Conservation (phyloP, 2,113 vertebrate species). For the Ochotona curzoniae region DNA sequence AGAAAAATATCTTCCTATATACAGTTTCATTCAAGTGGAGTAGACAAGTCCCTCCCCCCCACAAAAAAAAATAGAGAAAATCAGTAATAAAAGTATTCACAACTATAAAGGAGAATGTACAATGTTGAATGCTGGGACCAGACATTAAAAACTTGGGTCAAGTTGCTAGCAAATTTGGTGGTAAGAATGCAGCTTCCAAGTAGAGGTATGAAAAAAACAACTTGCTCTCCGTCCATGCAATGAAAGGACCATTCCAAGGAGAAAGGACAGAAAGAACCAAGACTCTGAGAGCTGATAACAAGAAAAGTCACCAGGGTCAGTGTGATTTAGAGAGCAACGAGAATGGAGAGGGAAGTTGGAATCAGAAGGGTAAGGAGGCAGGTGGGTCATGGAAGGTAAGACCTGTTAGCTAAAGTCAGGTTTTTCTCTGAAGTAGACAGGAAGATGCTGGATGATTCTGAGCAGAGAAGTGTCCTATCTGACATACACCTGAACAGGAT, state of each 20-base stretch:
- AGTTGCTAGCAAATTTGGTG: background rate
- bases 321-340: background rate
- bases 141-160: background rate
- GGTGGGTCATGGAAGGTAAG: background rate
- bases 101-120: background rate
- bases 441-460: conserved; percentile 20
- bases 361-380: background rate
- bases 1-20: background rate
- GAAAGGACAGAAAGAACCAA: background rate
- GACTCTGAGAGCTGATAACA: background rate
- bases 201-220: background rate
- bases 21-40: background rate
- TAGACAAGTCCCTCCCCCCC: background rate
- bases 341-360: background rate
- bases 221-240: background rate
- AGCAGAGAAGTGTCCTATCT: background rate
- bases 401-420: background rate
- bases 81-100: background rate
- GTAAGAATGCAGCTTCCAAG: background rate
- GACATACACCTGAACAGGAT: background rate
- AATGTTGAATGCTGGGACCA: background rate
- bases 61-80: conserved; percentile 6
- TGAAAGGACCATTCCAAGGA: background rate
- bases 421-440: background rate
- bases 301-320: background rate